Evolutionary conservation across 2,888 invertebrate genomes (phyloP), one percentile per base, ranked within the genome.

Genomic region (Drosophila neonasuta): DNA sequence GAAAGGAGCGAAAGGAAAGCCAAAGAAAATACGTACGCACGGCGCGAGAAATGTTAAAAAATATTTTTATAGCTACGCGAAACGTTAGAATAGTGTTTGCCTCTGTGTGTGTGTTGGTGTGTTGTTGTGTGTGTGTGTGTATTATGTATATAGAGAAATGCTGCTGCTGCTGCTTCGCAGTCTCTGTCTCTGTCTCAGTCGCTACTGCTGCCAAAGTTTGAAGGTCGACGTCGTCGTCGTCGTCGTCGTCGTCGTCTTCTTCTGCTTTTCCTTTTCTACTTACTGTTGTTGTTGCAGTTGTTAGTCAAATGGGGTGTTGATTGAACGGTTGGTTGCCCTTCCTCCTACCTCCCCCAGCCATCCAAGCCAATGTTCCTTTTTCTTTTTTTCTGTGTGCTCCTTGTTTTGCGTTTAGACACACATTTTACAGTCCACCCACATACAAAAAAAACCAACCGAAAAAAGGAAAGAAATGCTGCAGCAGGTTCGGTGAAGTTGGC

Each of bases 21-120:
- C 68, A 77, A 82, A 75, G 81, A 86, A 86, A 82, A 82, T 72
- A 24, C 24, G 74, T 75, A 72, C 68, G 70, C 36, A 36, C 83
- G 70, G 68, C 72, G 74, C 79, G 82, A 81, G 77, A 85, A 85
- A 86, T 82, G 86, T 71, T 87, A 83, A 81, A 86, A 79, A 81
- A 84, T 86, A 81, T 80, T 87, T 84, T 84, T 87, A 87, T 84
- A 83, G 87, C 87, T 82, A 42, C 78, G 66, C 87, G 86, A 78
- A 80, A 80, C 77, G 84, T 87, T 87, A 87, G 84, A 85, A 85
- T 85, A 85, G 84, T 87, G 83, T 86, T 83, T 87, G 83, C 65
- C 30, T 67, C 48, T 36, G 50, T 66, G 59, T 72, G 55, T 51
- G 61, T 54, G 36, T 60, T 11, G 51, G 17, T 52, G 10, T 51